phyloP scores from a whole-genome alignment of 2,888 invertebrate genomes.

The Latrodectus elegans region DNA sequence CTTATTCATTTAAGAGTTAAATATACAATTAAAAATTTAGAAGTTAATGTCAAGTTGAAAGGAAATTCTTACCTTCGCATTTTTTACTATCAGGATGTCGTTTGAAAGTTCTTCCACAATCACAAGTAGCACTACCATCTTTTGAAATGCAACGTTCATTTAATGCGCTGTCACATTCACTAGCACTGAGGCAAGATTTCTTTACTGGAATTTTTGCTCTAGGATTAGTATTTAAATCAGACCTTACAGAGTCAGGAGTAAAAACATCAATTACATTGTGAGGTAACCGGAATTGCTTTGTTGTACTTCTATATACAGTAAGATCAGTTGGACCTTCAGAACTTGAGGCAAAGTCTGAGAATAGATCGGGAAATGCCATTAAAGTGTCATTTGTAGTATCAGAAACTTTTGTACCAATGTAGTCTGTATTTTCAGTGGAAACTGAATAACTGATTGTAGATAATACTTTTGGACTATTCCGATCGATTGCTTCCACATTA shows the following conservation, averaged over 20 bases:
- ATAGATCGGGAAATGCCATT: not conserved
- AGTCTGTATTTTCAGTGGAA: not conserved
- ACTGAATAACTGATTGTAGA: not conserved
- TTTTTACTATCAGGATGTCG: slow-evolving; percentile 7
- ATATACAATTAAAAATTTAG: too few species aligned
- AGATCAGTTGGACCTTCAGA: not conserved
- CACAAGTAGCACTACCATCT: not conserved
- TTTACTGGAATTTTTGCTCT: not conserved
- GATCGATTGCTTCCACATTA: not conserved
- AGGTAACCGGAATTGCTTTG: not conserved
- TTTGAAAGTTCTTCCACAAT: slow-evolving; percentile 35
- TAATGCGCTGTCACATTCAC: slow-evolving; percentile 10
- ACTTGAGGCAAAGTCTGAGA: not conserved
- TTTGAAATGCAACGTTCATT: slow-evolving; percentile 30
- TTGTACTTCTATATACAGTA: not conserved
- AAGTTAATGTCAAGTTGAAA: too few species aligned
- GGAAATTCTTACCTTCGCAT: slow-evolving; percentile 36
- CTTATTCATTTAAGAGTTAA: too few species aligned
- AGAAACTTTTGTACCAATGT: not conserved
- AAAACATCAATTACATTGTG: not conserved
- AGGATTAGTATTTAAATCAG: not conserved
- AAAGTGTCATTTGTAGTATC: not conserved
- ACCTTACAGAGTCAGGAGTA: not conserved
- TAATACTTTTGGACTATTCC: not conserved
- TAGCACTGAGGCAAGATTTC: slow-evolving; percentile 18